phyloP scores from a whole-genome alignment of 2,888 invertebrate genomes.

The Oegoconia quadripuncta region DNA sequence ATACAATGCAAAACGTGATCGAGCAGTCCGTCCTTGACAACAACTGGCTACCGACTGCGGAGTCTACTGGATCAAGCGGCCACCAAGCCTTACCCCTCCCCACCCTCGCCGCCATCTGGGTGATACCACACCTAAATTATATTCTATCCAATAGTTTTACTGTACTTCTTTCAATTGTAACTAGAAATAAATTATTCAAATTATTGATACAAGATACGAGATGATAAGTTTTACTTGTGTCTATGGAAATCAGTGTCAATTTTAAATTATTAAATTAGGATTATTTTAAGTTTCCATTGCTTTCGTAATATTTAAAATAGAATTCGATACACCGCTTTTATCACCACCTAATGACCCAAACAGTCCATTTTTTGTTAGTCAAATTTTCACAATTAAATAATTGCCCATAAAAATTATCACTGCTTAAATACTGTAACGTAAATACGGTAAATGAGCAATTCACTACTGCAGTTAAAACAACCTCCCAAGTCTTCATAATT shows the following conservation, averaged over 20 bases:
- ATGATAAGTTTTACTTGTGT: conserved; percentile 51
- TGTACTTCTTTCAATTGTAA: conserved; percentile 28
- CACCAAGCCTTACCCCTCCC: conserved; percentile 44
- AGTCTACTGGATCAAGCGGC: conserved; percentile 51
- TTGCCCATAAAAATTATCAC: too few species aligned
- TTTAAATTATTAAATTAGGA: conserved; percentile 23
- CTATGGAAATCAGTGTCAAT: conserved; percentile 29
- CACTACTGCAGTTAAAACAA: too few species aligned
- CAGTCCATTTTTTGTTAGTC: too few species aligned
- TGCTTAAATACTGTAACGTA: too few species aligned
- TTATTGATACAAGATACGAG: conserved; percentile 39
- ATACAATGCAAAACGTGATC: conserved; percentile 74
- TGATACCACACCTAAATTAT: conserved; percentile 44
- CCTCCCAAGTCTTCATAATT: too few species aligned
- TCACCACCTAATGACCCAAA: too few species aligned
- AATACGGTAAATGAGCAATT: too few species aligned
- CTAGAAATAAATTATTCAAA: conserved; percentile 27
- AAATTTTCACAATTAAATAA: too few species aligned
- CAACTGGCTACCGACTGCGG: conserved; percentile 72
- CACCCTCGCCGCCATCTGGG: conserved; percentile 38
- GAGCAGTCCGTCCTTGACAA: conserved; percentile 76
- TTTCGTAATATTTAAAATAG: too few species aligned
- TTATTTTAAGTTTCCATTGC: too few species aligned
- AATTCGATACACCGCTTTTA: too few species aligned
- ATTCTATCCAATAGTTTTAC: conserved; percentile 35